Conservation (phyloP, 2,113 vertebrate species). For the Dascyllus trimaculatus region DNA sequence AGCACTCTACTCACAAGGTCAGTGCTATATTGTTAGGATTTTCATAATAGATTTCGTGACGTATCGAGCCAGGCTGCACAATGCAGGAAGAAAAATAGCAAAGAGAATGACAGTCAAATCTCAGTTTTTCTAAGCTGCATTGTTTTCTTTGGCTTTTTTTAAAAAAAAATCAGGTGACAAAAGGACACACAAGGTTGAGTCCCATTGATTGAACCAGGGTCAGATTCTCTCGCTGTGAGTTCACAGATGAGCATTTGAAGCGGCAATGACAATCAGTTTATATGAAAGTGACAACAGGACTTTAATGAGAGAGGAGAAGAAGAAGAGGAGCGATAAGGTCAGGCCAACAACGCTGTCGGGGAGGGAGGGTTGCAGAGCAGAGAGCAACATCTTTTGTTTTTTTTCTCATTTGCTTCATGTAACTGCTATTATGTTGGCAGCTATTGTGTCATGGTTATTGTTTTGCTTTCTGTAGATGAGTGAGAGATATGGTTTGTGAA, state of each 20-base stretch:
- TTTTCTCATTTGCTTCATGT: slow-evolving; percentile 63
- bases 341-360: not conserved
- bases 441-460: slow-evolving; percentile 70
- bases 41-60: slow-evolving; percentile 43
- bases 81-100: slow-evolving; percentile 1
- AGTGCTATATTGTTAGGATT: slow-evolving; percentile 29
- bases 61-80: slow-evolving; percentile 19
- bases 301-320: slow-evolving; percentile 32
- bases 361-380: not conserved
- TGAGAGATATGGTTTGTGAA: slow-evolving; percentile 65
- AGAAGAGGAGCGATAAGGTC: slow-evolving; percentile 42
- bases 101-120: slow-evolving; percentile 21
- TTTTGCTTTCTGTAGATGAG: slow-evolving; percentile 64
- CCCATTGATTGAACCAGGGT: slow-evolving; percentile 53
- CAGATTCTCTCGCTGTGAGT: slow-evolving; percentile 39
- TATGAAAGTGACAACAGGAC: slow-evolving; percentile 18
- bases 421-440: slow-evolving; percentile 64
- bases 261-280: slow-evolving; percentile 35
- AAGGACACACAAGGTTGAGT: slow-evolving; percentile 26
- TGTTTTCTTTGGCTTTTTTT: slow-evolving; percentile 50
- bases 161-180: slow-evolving; percentile 48
- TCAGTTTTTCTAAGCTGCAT: not conserved
- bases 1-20: slow-evolving; percentile 44
- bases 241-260: slow-evolving; percentile 36
- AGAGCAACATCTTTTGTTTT: slow-evolving; percentile 55